These are phyloP conservation scores for Trogon melanurus DNA, from an alignment of 2,113 vertebrate species.

Conservation along the genomic window DNA sequence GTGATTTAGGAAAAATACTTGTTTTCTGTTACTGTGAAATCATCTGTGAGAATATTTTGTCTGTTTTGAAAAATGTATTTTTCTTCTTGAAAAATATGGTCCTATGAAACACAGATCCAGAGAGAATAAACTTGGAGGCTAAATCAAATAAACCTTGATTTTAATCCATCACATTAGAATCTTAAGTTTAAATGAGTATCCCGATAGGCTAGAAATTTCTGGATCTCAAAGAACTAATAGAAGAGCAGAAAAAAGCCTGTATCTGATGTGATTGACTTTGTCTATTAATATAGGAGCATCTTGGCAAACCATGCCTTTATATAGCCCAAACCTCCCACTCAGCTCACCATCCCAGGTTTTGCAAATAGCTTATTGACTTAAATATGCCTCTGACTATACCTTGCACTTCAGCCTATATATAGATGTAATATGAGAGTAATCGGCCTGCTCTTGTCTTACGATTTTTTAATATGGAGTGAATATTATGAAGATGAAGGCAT, in stretches of 20 bases:
- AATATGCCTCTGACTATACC: background rate
- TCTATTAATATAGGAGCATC: background rate
- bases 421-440: background rate
- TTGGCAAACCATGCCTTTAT: background rate
- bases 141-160: background rate
- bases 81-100: background rate
- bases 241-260: background rate
- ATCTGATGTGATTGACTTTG: background rate
- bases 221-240: background rate
- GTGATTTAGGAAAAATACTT: background rate
- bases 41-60: background rate
- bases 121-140: background rate
- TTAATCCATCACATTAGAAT: background rate
- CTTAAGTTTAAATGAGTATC: background rate
- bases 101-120: background rate
- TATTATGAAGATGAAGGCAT: background rate
- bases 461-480: background rate
- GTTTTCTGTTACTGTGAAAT: background rate
- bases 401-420: background rate
- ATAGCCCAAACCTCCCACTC: background rate
- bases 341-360: background rate
- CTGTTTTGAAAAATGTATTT: background rate
- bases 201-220: background rate
- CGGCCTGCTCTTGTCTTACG: background rate
- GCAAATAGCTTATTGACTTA: conserved; percentile 12